phyloP scores from a whole-genome alignment of 2,888 invertebrate genomes.

The Marronus borbonicus region DNA sequence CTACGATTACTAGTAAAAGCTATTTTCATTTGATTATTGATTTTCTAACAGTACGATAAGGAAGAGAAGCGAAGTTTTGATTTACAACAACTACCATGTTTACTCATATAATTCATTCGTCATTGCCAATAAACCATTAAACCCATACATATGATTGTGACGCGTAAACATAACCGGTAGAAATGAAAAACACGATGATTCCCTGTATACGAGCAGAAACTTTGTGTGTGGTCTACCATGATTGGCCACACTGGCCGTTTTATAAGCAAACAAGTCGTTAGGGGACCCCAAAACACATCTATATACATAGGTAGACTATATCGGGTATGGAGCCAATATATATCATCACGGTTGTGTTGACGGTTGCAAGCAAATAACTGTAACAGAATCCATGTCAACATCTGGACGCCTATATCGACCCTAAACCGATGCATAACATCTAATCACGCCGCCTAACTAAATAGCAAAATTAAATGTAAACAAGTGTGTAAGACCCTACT shows the following conservation, averaged over 20 bases:
- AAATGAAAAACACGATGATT: constrained; percentile 38
- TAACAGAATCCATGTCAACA: constrained; percentile 56
- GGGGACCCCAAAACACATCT: constrained; percentile 37
- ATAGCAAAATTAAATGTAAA: constrained; percentile 52
- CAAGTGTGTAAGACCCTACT: constrained; percentile 25
- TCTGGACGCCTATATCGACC: constrained; percentile 48
- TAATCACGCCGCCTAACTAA: constrained; percentile 52
- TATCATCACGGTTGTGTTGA: constrained; percentile 53
- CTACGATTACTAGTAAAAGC: no score
- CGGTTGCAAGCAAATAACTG: constrained; percentile 59
- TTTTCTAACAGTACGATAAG: no score
- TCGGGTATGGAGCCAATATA: constrained; percentile 33
- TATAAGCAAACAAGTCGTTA: constrained; percentile 42
- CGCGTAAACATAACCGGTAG: constrained; percentile 21
- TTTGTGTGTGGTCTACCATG: constrained; percentile 34
- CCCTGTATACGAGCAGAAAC: constrained; percentile 28
- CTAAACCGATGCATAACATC: constrained; percentile 49
- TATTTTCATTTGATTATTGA: no score
- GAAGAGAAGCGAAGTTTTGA: no score
- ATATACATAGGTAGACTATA: constrained; percentile 29
- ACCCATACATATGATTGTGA: not conserved
- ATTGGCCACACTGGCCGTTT: constrained; percentile 43
- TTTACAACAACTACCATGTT: constrained; percentile 17
- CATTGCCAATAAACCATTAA: constrained; percentile 36
- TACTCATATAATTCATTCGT: constrained; percentile 17